Percentiles rank a stretch among this genome's conserved stretches.
Evolutionary conservation across 2,888 invertebrate genomes (phyloP).

Genomic region (Cyrtodaria siliqua): DNA sequence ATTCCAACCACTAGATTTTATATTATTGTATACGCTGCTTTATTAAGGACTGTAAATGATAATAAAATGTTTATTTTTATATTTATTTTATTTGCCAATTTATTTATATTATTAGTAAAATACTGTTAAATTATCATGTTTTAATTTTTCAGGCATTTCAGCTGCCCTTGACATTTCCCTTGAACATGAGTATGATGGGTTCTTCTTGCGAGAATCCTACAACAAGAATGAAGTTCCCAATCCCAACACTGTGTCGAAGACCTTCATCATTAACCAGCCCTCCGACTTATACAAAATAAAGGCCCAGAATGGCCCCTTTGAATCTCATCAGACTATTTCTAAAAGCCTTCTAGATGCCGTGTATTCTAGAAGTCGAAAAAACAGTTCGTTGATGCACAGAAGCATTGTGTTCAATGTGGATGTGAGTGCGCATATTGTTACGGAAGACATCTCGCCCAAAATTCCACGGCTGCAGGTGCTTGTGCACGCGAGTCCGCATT

Average conservation of each 20-base stretch:
- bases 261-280: constrained; percentile 96
- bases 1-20: too few relatives aligned
- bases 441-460: constrained; percentile 93
- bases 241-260: constrained; percentile 90
- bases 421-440: constrained; percentile 97
- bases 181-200: constrained; percentile 81
- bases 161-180: constrained; percentile 80
- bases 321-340: constrained; percentile 93
- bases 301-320: constrained; percentile 97
- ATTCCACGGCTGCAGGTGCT: constrained; percentile 96
- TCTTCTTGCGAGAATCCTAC: constrained; percentile 87
- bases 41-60: too few relatives aligned
- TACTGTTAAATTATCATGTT: too few relatives aligned
- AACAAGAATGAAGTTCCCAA: constrained; percentile 73
- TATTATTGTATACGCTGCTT: too few relatives aligned
- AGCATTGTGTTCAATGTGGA: constrained; percentile 88
- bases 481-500: constrained; percentile 90
- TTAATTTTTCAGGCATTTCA: constrained; percentile 71
- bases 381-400: constrained; percentile 64
- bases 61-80: too few relatives aligned
- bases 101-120: too few relatives aligned
- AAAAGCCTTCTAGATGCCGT: constrained; percentile 56
- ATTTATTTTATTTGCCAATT: too few relatives aligned
- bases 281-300: constrained; percentile 96
- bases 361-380: constrained; percentile 41